A percentile compares a stretch with the other conserved stretches of the same genome.
These are phyloP conservation scores for Pardosa pseudoannulata DNA, from an alignment of 2,888 invertebrate species.

Conservation along the genomic window DNA sequence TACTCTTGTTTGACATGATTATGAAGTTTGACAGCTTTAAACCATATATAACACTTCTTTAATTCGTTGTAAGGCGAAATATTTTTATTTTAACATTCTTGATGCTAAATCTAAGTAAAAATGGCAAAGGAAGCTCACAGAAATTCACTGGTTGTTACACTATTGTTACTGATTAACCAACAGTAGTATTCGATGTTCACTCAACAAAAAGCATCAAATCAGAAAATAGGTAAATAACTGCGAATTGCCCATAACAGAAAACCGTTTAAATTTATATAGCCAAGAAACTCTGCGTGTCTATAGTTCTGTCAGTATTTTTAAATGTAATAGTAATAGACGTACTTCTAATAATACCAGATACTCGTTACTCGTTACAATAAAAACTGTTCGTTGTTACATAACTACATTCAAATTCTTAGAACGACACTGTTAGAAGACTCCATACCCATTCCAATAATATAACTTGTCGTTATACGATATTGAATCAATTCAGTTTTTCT, in stretches of 20 bases:
- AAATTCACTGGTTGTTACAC: slow-evolving; percentile 13
- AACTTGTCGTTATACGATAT: too few relatives aligned
- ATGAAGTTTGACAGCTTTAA: too few relatives aligned
- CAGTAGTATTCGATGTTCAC: not conserved
- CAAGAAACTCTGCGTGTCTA: not conserved
- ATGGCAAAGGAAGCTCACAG: not conserved
- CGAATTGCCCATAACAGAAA: not conserved
- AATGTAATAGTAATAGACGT: not conserved
- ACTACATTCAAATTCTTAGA: not conserved
- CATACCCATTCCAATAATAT: too few relatives aligned
- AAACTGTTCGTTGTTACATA: not conserved
- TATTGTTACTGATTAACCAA: not conserved
- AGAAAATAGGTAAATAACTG: not conserved
- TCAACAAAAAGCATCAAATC: not conserved
- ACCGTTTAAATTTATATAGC: not conserved
- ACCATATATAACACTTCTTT: too few relatives aligned
- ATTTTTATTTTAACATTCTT: too few relatives aligned
- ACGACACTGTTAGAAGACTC: not conserved
- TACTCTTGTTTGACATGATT: too few relatives aligned
- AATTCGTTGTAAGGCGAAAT: too few relatives aligned
- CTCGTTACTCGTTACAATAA: not conserved
- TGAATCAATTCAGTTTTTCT: too few relatives aligned
- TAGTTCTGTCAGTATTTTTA: not conserved
- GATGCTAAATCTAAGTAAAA: too few relatives aligned
- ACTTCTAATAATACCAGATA: not conserved